Conservation (phyloP, 2,113 vertebrate species). For the Pseudorectes ferrugineus region DNA sequence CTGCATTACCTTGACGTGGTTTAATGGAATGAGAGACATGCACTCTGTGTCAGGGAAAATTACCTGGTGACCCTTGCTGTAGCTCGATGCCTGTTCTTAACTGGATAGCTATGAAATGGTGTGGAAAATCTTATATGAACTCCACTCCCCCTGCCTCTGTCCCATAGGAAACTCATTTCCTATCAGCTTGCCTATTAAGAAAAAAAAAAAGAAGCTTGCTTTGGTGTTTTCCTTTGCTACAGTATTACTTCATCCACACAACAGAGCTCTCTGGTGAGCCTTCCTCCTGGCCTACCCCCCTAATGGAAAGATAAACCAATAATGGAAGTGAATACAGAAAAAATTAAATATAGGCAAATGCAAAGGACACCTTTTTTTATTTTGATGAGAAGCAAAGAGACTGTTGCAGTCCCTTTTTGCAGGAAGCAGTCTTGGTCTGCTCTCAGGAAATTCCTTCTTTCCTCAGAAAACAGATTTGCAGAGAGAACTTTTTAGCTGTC, state of each 20-base stretch:
- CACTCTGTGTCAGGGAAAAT: constrained; percentile 38
- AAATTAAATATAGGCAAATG: not conserved
- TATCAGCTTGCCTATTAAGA: not conserved
- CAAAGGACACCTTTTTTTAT: not conserved
- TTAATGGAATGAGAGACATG: constrained; percentile 29
- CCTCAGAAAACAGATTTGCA: not conserved
- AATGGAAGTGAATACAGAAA: not conserved
- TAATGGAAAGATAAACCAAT: not conserved
- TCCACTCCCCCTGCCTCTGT: not conserved
- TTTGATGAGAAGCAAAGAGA: not conserved
- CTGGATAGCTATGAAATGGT: not conserved
- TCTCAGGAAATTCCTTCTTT: not conserved
- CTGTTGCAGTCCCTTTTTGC: not conserved
- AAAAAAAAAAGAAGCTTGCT: not conserved
- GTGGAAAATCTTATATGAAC: constrained; percentile 9
- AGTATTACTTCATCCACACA: not conserved
- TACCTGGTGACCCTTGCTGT: constrained; percentile 41
- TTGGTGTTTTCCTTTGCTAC: not conserved
- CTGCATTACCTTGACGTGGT: not conserved
- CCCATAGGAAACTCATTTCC: not conserved
- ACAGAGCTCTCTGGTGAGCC: not conserved
- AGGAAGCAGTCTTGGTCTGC: not conserved
- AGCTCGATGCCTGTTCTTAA: constrained; percentile 1
- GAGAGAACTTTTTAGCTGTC: not conserved
- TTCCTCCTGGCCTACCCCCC: not conserved